A percentile compares a stretch with the other conserved stretches of the same genome.
Conservation (phyloP, 2,888 invertebrate species). For the Drosophila birchii region DNA sequence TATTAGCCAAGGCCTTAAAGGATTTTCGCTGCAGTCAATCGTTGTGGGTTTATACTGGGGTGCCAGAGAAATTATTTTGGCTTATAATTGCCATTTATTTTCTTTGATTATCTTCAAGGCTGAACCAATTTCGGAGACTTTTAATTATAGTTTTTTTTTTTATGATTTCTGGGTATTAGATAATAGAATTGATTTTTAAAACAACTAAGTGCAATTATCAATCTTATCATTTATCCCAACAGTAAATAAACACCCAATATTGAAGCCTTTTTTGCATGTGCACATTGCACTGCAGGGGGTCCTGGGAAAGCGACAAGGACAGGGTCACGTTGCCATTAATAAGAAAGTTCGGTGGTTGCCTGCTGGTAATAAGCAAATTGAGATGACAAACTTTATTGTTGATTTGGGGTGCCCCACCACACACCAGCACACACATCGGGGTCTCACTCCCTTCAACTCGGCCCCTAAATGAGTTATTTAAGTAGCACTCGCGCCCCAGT, state of each 20-base stretch:
- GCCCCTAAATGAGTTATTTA: conserved; percentile 79
- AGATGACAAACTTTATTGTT: conserved; percentile 81
- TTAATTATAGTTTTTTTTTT: too few relatives aligned
- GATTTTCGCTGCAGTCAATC: conserved; percentile 1
- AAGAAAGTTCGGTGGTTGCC: conserved; percentile 68
- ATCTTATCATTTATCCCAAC: not conserved
- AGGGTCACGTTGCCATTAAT: conserved; percentile 71
- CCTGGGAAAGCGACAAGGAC: conserved; percentile 3
- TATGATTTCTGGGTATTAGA: too few relatives aligned
- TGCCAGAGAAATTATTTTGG: not conserved
- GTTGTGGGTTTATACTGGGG: not conserved
- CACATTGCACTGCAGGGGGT: not conserved
- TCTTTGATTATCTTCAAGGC: not conserved
- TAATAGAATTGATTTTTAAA: not conserved
- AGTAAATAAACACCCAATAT: not conserved
- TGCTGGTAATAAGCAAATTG: conserved; percentile 79
- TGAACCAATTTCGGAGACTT: not conserved
- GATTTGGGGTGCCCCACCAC: conserved; percentile 62
- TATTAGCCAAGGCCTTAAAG: conserved; percentile 2
- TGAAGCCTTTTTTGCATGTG: conserved; percentile 7
- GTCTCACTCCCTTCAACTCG: conserved; percentile 22
- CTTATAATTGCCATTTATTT: not conserved
- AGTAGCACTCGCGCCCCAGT: conserved; percentile 80
- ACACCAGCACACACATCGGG: conserved; percentile 28
- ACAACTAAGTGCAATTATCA: not conserved